Conservation (phyloP, 64 coral and sea anemone genomes). For the Dendronephthya gigantea region DNA sequence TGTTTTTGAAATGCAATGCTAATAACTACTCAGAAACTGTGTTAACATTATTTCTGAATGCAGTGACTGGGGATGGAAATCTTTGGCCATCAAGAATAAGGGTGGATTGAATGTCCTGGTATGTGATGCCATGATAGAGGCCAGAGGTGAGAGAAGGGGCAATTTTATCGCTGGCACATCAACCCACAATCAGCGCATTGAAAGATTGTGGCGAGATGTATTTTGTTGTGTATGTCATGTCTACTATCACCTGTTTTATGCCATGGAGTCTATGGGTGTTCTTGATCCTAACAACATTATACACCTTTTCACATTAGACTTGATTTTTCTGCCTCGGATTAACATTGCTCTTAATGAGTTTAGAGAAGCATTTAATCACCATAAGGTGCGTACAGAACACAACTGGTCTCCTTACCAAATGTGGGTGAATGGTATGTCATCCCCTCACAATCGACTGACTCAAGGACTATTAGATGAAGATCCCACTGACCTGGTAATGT, state of each 20-base stretch:
- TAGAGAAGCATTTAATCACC: conserved; percentile 1
- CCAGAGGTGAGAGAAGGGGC: conserved; percentile 1
- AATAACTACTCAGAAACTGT: background rate
- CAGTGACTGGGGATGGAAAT: background rate
- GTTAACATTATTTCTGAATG: background rate
- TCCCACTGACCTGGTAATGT: background rate
- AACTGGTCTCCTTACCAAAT: conserved; percentile 8
- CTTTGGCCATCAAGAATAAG: background rate
- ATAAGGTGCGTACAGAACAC: background rate
- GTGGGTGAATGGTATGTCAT: background rate
- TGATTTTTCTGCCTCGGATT: conserved; percentile 21
- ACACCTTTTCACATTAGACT: background rate
- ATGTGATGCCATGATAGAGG: conserved; percentile 9
- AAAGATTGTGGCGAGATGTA: background rate
- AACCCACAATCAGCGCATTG: no score
- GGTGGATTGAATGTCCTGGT: background rate
- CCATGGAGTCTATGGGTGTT: background rate
- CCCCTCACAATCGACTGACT: background rate
- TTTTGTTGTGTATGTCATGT: background rate
- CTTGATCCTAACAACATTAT: background rate
- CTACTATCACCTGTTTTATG: background rate
- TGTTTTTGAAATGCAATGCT: background rate
- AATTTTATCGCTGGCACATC: no score
- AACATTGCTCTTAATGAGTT: background rate
- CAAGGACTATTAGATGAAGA: background rate